phyloP scores from a whole-genome alignment of 2,797 vertebrate genomes.

The Macropodus opercularis region DNA sequence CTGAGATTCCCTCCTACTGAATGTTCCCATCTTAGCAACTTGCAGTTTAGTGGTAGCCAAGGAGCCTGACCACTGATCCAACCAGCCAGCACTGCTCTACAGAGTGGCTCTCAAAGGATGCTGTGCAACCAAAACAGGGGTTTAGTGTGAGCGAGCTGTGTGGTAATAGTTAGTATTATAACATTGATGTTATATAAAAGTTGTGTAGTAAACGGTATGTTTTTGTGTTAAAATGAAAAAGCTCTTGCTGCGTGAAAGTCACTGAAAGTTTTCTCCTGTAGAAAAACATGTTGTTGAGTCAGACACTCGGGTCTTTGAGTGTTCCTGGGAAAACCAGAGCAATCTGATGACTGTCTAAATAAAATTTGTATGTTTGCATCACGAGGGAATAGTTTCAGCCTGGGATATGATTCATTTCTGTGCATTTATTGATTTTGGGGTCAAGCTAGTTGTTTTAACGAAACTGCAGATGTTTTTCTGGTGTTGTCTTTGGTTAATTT shows the following conservation, averaged over 20 bases:
- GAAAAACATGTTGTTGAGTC: constrained; percentile 6
- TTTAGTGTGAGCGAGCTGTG: no score
- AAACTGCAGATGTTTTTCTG: background rate
- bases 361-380: background rate
- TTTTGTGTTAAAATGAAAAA: constrained; percentile 12
- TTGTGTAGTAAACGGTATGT: background rate
- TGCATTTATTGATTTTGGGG: background rate
- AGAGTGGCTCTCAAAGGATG: constrained; percentile 41
- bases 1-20: constrained; percentile 71
- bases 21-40: constrained; percentile 79
- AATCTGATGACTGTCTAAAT: background rate
- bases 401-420: background rate
- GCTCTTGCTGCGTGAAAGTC: background rate
- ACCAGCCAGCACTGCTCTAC: constrained; percentile 61
- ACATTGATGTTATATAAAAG: background rate
- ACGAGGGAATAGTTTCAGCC: background rate
- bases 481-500: background rate
- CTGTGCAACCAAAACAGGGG: constrained; percentile 5
- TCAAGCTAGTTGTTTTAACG: background rate
- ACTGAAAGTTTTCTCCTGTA: background rate
- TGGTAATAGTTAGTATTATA: background rate
- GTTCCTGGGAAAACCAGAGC: constrained; percentile 30
- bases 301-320: constrained; percentile 12
- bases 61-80: constrained; percentile 60
- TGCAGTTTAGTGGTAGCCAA: constrained; percentile 66